These are phyloP conservation scores for Notiomystis cincta DNA, from an alignment of 2,113 vertebrate species.

Conservation along the genomic window DNA sequence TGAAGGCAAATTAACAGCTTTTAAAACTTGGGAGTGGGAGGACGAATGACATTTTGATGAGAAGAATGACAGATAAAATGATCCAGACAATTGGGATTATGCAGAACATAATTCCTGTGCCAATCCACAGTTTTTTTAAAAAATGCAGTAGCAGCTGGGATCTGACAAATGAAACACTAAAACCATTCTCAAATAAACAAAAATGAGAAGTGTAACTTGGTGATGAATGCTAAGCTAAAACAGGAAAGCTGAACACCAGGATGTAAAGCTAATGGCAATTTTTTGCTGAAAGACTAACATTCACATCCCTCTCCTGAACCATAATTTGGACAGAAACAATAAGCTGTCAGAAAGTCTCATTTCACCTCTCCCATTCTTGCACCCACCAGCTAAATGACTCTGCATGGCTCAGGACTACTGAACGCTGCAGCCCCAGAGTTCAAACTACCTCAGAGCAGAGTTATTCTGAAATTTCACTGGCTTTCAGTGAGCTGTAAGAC, in stretches of 20 bases:
- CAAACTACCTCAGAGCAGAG: not conserved
- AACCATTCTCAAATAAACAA: not conserved
- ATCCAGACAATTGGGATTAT: slow-evolving; percentile 29
- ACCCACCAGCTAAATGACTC: not conserved
- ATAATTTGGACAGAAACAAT: not conserved
- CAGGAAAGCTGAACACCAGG: not conserved
- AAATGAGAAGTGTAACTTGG: not conserved
- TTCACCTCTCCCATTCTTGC: not conserved
- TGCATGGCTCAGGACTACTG: not conserved
- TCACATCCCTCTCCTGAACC: not conserved
- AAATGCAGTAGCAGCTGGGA: not conserved
- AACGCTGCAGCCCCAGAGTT: not conserved
- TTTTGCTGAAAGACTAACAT: not conserved
- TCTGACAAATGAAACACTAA: not conserved
- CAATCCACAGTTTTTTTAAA: not conserved
- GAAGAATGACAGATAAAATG: slow-evolving; percentile 31
- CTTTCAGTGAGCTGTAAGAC: not conserved
- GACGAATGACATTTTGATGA: not conserved
- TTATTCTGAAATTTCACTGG: not conserved
- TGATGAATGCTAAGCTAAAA: not conserved
- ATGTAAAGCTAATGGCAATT: not conserved
- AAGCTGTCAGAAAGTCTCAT: not conserved
- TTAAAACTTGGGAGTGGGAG: slow-evolving; percentile 27
- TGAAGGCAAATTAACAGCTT: slow-evolving; percentile 30
- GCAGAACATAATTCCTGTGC: slow-evolving; percentile 6